A percentile compares a stretch with the other conserved stretches of the same genome.
Evolutionary conservation across 2,888 invertebrate genomes (phyloP).

Genomic region (Papilio protenor): DNA sequence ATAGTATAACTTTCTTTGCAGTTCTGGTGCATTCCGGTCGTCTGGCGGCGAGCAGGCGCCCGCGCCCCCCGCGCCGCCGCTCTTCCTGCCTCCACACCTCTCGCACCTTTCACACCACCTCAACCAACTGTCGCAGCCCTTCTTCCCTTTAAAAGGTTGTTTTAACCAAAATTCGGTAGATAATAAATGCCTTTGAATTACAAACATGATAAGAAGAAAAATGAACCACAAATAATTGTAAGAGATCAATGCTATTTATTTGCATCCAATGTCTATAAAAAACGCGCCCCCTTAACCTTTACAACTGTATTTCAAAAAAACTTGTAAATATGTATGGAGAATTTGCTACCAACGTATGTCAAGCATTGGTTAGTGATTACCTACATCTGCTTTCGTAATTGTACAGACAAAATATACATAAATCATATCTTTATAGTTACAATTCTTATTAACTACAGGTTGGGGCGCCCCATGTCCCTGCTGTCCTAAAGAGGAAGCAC

Average conservation of each 20-base stretch:
- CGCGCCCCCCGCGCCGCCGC: conserved; percentile 86
- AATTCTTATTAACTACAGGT: conserved; percentile 70
- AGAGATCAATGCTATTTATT: too few relatives aligned
- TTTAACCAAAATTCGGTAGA: not conserved
- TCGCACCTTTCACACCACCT: conserved; percentile 86
- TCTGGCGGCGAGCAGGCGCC: conserved; percentile 75
- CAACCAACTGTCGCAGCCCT: conserved; percentile 91
- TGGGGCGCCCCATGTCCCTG: conserved; percentile 92
- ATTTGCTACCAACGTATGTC: too few relatives aligned
- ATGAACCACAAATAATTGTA: too few relatives aligned
- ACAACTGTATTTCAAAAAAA: too few relatives aligned
- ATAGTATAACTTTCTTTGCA: conserved; percentile 49
- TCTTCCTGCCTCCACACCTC: conserved; percentile 93
- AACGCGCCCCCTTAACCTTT: too few relatives aligned
- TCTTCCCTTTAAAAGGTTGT: conserved; percentile 93
- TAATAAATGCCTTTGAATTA: not conserved
- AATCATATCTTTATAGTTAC: not conserved
- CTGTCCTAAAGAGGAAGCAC: conserved; percentile 90
- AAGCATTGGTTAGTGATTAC: too few relatives aligned
- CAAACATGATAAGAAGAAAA: too few relatives aligned
- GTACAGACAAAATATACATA: too few relatives aligned
- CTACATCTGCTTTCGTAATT: too few relatives aligned
- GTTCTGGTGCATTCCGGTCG: conserved; percentile 70
- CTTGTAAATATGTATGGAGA: too few relatives aligned
- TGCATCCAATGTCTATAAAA: too few relatives aligned